Conservation (phyloP, 1,140 invertebrate species). For the Drosophila obscura region DNA sequence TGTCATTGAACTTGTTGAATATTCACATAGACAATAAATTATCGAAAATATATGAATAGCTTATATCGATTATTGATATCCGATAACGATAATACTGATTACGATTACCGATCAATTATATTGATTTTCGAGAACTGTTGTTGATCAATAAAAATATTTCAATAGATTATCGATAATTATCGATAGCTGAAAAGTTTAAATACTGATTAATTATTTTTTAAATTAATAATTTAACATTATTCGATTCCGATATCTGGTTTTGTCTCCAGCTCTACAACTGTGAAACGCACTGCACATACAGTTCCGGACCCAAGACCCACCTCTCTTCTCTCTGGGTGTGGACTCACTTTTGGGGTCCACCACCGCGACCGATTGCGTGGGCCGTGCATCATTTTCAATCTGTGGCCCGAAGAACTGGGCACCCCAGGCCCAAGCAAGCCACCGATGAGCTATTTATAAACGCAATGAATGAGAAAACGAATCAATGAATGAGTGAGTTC, state of each 20-base stretch:
- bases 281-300: slow-evolving; percentile 24
- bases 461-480: slow-evolving; percentile 49
- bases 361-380: slow-evolving; percentile 53
- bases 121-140: no score
- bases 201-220: no score
- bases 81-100: no score
- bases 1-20: no score
- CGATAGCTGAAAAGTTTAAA: no score
- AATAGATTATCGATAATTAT: not conserved
- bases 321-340: slow-evolving; percentile 34
- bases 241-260: not conserved
- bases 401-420: slow-evolving; percentile 24
- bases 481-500: slow-evolving; percentile 57
- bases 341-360: slow-evolving; percentile 27
- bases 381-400: slow-evolving; percentile 68
- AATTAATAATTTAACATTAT: not conserved
- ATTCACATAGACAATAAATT: no score
- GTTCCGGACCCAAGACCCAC: not conserved
- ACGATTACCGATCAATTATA: no score
- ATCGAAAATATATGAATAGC: no score
- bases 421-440: not conserved
- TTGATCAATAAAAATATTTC: no score
- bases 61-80: no score
- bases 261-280: not conserved
- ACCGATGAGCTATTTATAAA: slow-evolving; percentile 71